A percentile compares a stretch with the other conserved stretches of the same genome.
phyloP scores from a whole-genome alignment of 2,888 invertebrate genomes.

The Monoplex corrugatus region DNA sequence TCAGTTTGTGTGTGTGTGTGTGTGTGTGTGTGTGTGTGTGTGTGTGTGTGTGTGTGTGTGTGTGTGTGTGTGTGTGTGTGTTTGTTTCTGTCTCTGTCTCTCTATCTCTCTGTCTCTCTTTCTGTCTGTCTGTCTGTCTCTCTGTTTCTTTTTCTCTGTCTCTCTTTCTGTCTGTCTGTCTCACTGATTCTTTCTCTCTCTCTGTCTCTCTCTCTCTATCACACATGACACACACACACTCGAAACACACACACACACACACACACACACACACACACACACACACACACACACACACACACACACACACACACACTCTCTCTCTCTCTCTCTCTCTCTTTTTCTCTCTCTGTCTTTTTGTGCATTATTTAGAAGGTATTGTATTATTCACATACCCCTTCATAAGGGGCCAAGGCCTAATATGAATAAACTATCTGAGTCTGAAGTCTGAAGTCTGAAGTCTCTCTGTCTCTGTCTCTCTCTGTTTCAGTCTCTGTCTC shows the following conservation, averaged over 20 bases:
- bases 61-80: too few relatives aligned
- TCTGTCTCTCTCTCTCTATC: background rate
- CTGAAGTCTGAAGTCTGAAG: too few relatives aligned
- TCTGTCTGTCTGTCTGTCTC: background rate
- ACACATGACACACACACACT: background rate
- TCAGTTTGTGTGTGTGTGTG: background rate
- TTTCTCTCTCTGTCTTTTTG: too few relatives aligned
- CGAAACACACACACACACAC: background rate
- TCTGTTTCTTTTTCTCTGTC: background rate
- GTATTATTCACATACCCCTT: too few relatives aligned
- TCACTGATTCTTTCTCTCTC: too few relatives aligned
- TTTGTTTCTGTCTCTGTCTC: too few relatives aligned
- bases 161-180: background rate
- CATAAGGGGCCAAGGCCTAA: too few relatives aligned
- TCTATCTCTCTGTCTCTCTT: too few relatives aligned
- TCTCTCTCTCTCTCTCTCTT: background rate
- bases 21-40: background rate
- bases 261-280: background rate
- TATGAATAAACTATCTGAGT: too few relatives aligned
- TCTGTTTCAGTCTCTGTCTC: too few relatives aligned
- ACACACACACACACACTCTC: constrained; percentile 1
- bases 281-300: constrained; percentile 7
- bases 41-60: too few relatives aligned
- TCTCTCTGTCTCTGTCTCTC: background rate
- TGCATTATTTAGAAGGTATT: too few relatives aligned